Evolutionary conservation across 2,888 invertebrate species (phyloP).

Genomic region (Drosophila vallismaia): DNA sequence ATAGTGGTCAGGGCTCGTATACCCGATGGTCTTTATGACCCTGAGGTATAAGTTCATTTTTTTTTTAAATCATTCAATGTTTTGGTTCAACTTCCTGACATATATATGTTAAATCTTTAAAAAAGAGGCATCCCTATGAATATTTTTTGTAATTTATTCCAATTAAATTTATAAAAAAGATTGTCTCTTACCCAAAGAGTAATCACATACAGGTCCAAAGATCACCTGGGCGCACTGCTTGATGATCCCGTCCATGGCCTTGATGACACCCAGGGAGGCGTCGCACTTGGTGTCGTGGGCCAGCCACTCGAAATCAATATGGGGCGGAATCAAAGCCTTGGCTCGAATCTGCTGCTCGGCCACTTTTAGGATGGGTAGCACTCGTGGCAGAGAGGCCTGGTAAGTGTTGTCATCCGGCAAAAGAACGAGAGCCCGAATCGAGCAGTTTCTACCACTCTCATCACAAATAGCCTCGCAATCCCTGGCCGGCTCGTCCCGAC

Average conservation of each 20-base stretch:
- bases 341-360: constrained; percentile 86
- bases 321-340: constrained; percentile 85
- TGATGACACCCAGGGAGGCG: constrained; percentile 89
- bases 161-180: background rate
- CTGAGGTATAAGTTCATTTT: no score
- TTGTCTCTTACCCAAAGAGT: constrained; percentile 88
- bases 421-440: constrained; percentile 87
- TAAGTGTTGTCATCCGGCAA: constrained; percentile 86
- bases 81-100: no score
- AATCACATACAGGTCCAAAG: constrained; percentile 93
- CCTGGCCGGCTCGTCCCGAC: constrained; percentile 76
- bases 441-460: constrained; percentile 83
- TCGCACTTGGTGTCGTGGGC: constrained; percentile 90
- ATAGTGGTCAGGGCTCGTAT: no score
- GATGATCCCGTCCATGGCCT: constrained; percentile 89
- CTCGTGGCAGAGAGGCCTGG: constrained; percentile 86
- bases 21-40: no score
- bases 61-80: no score
- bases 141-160: no score
- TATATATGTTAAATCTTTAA: no score
- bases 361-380: constrained; percentile 86
- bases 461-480: constrained; percentile 80
- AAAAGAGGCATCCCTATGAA: no score
- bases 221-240: constrained; percentile 90
- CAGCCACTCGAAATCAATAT: constrained; percentile 86